These are phyloP conservation scores for Choristoneura fumiferana DNA, from an alignment of 1,140 invertebrate genomes.

Conservation along the genomic window DNA sequence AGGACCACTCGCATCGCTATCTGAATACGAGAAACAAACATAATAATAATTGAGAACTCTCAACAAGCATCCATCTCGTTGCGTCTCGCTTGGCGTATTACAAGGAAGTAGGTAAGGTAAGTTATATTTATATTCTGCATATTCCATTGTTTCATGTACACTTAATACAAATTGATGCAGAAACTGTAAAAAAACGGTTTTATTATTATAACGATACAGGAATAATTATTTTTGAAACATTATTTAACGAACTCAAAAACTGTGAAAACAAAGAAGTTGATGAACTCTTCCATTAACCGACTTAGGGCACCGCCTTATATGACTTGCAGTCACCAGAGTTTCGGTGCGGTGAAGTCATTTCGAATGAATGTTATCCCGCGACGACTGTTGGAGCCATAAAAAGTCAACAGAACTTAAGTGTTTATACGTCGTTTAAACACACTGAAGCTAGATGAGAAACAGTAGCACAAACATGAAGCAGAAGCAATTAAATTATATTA, in stretches of 20 bases:
- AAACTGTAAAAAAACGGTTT: too few species aligned
- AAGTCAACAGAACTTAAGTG: neutral
- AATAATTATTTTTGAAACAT: too few species aligned
- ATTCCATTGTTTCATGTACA: too few species aligned
- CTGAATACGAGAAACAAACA: conserved; percentile 16
- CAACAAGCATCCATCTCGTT: neutral
- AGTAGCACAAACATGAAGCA: too few species aligned
- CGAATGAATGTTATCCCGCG: conserved; percentile 5
- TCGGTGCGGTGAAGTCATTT: conserved; percentile 15
- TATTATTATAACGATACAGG: too few species aligned
- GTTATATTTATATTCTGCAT: too few species aligned
- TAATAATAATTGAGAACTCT: conserved; percentile 14
- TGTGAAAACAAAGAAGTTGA: conserved; percentile 10
- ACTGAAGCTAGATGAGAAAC: neutral
- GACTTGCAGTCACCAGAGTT: neutral
- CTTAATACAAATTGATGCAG: too few species aligned
- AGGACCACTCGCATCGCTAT: conserved; percentile 25
- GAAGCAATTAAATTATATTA: too few species aligned
- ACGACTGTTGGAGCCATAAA: conserved; percentile 1
- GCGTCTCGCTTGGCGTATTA: too few species aligned
- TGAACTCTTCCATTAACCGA: conserved; percentile 7
- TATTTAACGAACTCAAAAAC: neutral
- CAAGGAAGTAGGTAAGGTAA: too few species aligned
- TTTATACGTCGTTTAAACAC: neutral
- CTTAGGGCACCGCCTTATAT: neutral